phyloP scores from a whole-genome alignment of 1,140 invertebrate species.

The Macrocentrus cingulum region DNA sequence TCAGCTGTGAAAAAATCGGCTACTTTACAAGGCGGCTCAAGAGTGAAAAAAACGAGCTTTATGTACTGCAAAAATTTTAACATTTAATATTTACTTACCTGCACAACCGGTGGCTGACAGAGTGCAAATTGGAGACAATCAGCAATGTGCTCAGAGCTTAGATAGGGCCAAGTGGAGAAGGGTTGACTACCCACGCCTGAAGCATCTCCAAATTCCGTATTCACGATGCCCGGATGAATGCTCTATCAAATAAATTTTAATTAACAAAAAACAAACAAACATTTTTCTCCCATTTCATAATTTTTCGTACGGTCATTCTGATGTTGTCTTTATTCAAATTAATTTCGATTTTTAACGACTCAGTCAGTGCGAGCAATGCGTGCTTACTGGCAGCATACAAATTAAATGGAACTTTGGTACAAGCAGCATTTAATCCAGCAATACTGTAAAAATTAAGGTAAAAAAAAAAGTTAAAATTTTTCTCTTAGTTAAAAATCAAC shows the following conservation, averaged over 20 bases:
- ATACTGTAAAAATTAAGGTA: conserved; percentile 6
- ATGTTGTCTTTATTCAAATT: conserved; percentile 35
- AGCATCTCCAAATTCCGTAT: background rate
- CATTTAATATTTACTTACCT: background rate
- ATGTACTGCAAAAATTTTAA: too few species aligned
- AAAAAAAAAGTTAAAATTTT: too few species aligned
- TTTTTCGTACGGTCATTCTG: conserved; percentile 45
- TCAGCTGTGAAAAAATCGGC: too few species aligned
- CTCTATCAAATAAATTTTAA: too few species aligned
- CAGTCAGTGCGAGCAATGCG: conserved; percentile 57
- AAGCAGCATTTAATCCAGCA: background rate
- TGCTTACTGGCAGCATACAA: conserved; percentile 60
- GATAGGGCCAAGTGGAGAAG: background rate
- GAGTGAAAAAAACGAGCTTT: too few species aligned
- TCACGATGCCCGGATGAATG: background rate
- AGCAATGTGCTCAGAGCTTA: background rate
- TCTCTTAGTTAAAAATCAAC: too few species aligned
- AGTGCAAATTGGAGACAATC: background rate
- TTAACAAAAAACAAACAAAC: too few species aligned
- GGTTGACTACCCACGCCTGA: background rate
- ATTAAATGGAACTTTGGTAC: background rate
- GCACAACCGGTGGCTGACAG: background rate
- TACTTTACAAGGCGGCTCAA: too few species aligned
- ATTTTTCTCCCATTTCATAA: too few species aligned
- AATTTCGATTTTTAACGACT: conserved; percentile 58